Conservation (phyloP, 2,888 invertebrate species). For the Trachelus stipa region DNA sequence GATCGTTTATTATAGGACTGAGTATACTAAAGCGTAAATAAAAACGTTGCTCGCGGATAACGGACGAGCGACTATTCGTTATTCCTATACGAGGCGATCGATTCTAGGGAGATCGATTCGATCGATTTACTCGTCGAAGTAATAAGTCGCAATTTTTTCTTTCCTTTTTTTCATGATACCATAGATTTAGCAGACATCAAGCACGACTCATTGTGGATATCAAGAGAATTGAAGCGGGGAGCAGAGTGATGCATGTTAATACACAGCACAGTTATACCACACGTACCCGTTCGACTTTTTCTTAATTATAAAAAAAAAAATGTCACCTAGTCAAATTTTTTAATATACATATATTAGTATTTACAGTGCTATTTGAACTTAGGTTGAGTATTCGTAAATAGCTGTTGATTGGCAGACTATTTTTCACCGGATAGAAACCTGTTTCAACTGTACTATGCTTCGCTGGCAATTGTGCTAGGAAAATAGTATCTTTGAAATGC, state of each 20-base stretch:
- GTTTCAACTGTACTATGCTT: neutral
- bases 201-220: neutral
- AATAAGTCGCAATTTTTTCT: neutral
- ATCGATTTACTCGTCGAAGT: neutral
- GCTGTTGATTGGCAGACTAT: neutral
- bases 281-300: neutral
- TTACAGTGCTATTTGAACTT: neutral
- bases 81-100: neutral
- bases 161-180: neutral
- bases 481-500: neutral
- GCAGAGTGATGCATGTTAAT: constrained; percentile 7
- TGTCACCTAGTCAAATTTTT: neutral
- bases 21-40: neutral
- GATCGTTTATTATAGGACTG: neutral
- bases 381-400: neutral
- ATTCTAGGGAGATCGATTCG: neutral
- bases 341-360: neutral
- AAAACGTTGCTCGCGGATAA: neutral
- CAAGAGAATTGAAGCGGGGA: constrained; percentile 1
- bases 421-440: neutral
- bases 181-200: neutral
- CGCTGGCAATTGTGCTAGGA: neutral
- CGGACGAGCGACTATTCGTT: too few species aligned
- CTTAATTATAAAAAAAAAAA: neutral
- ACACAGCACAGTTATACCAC: constrained; percentile 11